Percentiles rank a stretch among this genome's conserved stretches.
Conservation (phyloP, 1,140 invertebrate species). For the Phocides pigmalion region DNA sequence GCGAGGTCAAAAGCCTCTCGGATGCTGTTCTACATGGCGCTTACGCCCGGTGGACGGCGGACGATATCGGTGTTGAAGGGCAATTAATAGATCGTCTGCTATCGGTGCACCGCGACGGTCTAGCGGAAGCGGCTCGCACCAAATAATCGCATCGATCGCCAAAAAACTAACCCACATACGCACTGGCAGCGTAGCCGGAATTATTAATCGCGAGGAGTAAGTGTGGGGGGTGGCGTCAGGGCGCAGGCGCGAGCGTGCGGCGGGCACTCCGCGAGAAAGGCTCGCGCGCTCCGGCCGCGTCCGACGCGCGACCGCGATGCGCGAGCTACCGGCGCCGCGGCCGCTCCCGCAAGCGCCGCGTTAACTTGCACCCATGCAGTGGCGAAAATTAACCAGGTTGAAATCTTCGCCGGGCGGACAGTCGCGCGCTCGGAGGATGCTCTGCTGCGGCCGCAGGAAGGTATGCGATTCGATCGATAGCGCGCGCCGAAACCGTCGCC, state of each 20-base stretch:
- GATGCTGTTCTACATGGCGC: constrained; percentile 24
- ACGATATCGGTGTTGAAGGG: constrained; percentile 32
- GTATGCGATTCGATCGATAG: constrained; percentile 83
- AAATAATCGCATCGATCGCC: constrained; percentile 81
- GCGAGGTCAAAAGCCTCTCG: constrained; percentile 22
- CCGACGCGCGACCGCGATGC: constrained; percentile 62
- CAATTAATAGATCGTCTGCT: constrained; percentile 71
- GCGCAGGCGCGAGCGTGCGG: constrained; percentile 62
- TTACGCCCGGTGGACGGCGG: constrained; percentile 8
- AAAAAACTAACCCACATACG: constrained; percentile 83
- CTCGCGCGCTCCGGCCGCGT: constrained; percentile 75
- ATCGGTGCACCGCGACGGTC: constrained; percentile 35
- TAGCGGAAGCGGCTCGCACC: constrained; percentile 67
- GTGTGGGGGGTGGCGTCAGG: constrained; percentile 42
- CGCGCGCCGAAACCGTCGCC: constrained; percentile 77
- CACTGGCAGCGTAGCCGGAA: constrained; percentile 81
- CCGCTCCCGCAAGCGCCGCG: constrained; percentile 69
- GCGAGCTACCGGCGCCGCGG: constrained; percentile 68
- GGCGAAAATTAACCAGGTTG: constrained; percentile 89
- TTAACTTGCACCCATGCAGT: constrained; percentile 86
- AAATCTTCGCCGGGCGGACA: constrained; percentile 88
- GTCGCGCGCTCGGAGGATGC: constrained; percentile 92
- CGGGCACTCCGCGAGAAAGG: constrained; percentile 71
- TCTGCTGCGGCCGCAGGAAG: constrained; percentile 94
- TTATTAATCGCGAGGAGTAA: constrained; percentile 78